phyloP scores from a whole-genome alignment of 2,797 vertebrate genomes.

The Chlorospingus semifuscus region DNA sequence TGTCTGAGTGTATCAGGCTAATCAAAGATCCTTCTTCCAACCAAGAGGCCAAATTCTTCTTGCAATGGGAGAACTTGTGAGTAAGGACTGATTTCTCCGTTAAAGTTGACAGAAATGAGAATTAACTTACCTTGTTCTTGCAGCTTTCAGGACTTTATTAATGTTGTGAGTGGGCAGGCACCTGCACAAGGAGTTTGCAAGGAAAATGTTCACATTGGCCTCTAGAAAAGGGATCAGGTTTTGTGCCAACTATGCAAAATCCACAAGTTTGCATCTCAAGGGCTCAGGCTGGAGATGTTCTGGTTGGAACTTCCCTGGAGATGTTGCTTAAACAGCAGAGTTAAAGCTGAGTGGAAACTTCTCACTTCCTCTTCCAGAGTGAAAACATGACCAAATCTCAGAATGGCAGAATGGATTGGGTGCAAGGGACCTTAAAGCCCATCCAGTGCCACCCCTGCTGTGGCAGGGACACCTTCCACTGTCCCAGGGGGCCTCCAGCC shows the following conservation, averaged over 20 bases:
- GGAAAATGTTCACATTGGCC: neutral
- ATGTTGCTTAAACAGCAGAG: neutral
- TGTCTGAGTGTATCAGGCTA: neutral
- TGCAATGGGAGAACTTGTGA: neutral
- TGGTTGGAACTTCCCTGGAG: neutral
- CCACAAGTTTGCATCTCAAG: neutral
- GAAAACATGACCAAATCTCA: neutral
- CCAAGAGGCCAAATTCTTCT: neutral
- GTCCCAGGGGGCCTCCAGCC: fast-evolving
- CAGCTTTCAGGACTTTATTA: neutral
- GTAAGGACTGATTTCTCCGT: neutral
- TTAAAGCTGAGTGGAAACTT: constrained; percentile 2
- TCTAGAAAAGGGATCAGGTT: neutral
- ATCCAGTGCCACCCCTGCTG: neutral
- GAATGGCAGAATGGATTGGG: neutral
- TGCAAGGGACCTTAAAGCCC: neutral
- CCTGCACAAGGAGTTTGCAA: neutral
- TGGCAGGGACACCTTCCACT: neutral
- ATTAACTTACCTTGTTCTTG: neutral
- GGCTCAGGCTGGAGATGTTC: neutral
- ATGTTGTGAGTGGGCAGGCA: neutral
- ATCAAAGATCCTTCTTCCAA: neutral
- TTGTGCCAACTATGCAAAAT: neutral
- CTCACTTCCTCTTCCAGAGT: constrained; percentile 7
- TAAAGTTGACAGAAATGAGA: neutral